Evolutionary conservation across 2,888 invertebrate genomes (phyloP).

Genomic region (Tribolium freemani): DNA sequence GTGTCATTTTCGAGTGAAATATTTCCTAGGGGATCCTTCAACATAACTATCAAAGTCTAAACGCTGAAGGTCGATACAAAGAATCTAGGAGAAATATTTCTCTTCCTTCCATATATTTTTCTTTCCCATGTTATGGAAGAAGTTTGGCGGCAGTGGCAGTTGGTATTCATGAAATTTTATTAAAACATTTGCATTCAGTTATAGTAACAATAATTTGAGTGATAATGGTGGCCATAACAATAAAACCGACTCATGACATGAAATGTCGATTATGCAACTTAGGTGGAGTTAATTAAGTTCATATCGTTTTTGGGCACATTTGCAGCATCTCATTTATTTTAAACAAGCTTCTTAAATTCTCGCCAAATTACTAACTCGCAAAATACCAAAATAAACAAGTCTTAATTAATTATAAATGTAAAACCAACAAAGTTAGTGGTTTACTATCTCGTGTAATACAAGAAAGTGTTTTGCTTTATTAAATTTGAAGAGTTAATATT

Average conservation of each 20-base stretch:
- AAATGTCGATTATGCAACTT: too few relatives aligned
- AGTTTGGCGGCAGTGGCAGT: background rate
- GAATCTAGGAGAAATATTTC: background rate
- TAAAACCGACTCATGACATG: too few relatives aligned
- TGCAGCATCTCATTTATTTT: background rate
- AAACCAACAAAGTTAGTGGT: constrained; percentile 7
- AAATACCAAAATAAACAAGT: constrained; percentile 10
- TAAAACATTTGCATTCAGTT: too few relatives aligned
- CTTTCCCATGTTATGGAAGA: background rate
- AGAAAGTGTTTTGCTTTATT: background rate
- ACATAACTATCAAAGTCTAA: background rate
- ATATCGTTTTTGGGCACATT: background rate
- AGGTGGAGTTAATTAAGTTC: too few relatives aligned
- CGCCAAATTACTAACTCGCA: constrained; percentile 1
- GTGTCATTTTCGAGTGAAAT: background rate
- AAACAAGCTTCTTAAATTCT: constrained; percentile 7
- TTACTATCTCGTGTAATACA: background rate
- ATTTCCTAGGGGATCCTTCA: background rate
- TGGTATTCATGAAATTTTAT: too few relatives aligned
- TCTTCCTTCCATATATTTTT: background rate
- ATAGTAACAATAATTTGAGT: too few relatives aligned
- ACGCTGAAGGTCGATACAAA: background rate
- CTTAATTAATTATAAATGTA: constrained; percentile 9
- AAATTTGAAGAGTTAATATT: background rate
- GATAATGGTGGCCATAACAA: too few relatives aligned